These are phyloP conservation scores for Mamestra brassicae DNA, from an alignment of 2,888 invertebrate species.

Conservation along the genomic window DNA sequence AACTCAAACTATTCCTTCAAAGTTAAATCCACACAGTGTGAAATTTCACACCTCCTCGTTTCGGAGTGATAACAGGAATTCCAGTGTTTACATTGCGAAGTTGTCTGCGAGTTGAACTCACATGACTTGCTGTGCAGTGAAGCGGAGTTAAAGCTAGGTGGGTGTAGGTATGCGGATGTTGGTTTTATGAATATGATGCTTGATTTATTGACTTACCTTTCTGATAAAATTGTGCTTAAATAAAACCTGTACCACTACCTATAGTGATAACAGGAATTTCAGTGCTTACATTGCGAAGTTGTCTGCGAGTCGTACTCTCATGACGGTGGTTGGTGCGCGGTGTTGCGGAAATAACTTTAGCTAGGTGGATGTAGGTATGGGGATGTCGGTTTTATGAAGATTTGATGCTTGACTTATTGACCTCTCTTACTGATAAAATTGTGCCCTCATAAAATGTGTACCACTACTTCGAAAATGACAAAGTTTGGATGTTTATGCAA, in stretches of 20 bases:
- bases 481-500: no score
- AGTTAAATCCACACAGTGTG: constrained; percentile 48
- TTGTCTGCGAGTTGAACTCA: constrained; percentile 59
- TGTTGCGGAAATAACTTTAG: not conserved
- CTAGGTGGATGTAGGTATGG: not conserved
- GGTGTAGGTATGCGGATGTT: no score
- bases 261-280: constrained; percentile 57
- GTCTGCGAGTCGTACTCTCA: not conserved
- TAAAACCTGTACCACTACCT: not conserved
- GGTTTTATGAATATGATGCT: no score
- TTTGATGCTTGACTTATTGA: not conserved
- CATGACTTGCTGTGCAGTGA: constrained; percentile 66
- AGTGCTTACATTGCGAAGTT: constrained; percentile 65
- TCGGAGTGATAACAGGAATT: constrained; percentile 56
- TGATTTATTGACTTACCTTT: not conserved
- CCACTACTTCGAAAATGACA: no score
- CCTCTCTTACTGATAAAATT: no score
- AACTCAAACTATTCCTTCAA: constrained; percentile 44
- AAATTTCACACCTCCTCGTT: constrained; percentile 59
- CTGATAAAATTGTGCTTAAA: not conserved
- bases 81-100: constrained; percentile 65
- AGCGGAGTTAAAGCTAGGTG: constrained; percentile 35
- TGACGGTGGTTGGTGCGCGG: no score
- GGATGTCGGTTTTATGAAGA: no score
- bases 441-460: no score